These are phyloP conservation scores for Tetramorium bicarinatum DNA, from an alignment of 2,888 invertebrate species.

Conservation along the genomic window DNA sequence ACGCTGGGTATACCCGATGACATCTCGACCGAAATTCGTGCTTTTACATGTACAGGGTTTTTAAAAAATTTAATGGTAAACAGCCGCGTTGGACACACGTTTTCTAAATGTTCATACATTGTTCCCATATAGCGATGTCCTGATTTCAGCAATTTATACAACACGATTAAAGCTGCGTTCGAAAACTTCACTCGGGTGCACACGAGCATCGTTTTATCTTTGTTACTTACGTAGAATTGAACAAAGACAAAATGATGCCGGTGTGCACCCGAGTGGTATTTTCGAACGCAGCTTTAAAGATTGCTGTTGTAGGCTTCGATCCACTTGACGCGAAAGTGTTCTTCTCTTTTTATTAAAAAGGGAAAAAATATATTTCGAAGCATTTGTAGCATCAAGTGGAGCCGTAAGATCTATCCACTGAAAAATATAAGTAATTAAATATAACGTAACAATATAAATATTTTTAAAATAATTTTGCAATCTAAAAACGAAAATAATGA, in stretches of 20 bases:
- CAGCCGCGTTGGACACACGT: neutral
- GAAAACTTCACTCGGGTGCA: too few species aligned
- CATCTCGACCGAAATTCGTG: neutral
- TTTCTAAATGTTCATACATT: neutral
- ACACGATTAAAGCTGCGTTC: neutral
- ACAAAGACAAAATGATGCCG: too few species aligned
- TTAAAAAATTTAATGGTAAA: slow-evolving; percentile 4
- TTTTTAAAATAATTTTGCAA: neutral
- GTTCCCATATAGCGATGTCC: neutral
- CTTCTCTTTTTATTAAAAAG: too few species aligned
- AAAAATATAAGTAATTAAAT: neutral
- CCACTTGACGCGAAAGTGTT: too few species aligned
- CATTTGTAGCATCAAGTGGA: too few species aligned
- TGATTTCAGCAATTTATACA: neutral
- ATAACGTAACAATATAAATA: neutral
- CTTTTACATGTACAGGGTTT: neutral
- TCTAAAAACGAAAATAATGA: neutral
- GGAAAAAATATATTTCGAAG: too few species aligned
- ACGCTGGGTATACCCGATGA: slow-evolving; percentile 24
- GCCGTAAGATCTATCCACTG: neutral
- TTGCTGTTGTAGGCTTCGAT: neutral
- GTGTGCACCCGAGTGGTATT: too few species aligned
- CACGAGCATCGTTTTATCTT: too few species aligned
- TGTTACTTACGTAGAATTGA: too few species aligned
- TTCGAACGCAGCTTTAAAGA: too few species aligned